Percentiles rank a stretch among this genome's conserved stretches.
Evolutionary conservation across 2,797 vertebrate genomes (phyloP).

Genomic region (Coregonus suidteri): DNA sequence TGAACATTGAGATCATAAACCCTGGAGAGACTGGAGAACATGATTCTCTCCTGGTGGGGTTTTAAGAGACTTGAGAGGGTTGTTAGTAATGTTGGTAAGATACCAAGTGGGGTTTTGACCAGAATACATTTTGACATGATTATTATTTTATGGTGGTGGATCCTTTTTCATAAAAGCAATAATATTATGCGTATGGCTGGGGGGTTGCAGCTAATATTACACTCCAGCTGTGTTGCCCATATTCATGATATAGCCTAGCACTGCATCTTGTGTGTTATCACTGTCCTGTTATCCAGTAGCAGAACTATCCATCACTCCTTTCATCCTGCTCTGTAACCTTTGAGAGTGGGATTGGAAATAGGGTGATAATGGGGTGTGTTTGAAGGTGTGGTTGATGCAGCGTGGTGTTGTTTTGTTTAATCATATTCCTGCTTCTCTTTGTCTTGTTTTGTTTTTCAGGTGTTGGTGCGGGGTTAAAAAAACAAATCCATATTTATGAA

Average conservation of each 20-base stretch:
- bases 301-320: background rate
- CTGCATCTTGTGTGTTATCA: background rate
- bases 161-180: background rate
- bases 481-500: constrained; percentile 52
- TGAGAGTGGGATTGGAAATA: background rate
- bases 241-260: background rate
- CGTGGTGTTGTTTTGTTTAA: background rate
- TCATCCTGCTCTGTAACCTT: background rate
- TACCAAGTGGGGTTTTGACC: too few species aligned
- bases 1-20: background rate
- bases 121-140: background rate
- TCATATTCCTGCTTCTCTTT: background rate
- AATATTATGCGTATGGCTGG: background rate
- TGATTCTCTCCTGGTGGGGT: background rate
- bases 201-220: background rate
- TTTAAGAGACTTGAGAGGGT: too few species aligned
- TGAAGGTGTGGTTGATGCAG: background rate
- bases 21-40: background rate
- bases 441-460: background rate
- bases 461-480: constrained; percentile 27
- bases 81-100: too few species aligned
- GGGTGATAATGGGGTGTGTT: background rate
- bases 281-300: background rate
- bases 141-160: background rate
- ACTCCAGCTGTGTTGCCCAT: background rate